Evolutionary conservation across 2,888 invertebrate genomes (phyloP).

Genomic region (Mimas tiliae): DNA sequence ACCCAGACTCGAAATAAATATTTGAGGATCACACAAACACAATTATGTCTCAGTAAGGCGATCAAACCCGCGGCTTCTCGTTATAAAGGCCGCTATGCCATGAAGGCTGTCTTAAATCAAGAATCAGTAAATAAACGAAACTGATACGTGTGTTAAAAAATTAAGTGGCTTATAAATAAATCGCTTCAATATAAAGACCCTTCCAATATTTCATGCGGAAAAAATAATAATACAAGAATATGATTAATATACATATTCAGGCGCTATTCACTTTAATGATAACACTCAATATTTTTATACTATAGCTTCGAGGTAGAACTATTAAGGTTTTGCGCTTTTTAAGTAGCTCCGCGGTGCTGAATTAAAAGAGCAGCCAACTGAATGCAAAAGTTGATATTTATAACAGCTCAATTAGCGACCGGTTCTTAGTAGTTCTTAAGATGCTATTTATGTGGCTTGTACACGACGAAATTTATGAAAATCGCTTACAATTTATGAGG

Average conservation of each 20-base stretch:
- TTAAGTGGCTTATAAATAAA: conserved; percentile 8
- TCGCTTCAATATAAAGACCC: conserved; percentile 2
- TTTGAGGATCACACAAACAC: too few relatives aligned
- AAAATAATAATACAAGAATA: conserved; percentile 10
- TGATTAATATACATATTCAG: conserved; percentile 21
- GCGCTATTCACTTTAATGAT: conserved; percentile 19
- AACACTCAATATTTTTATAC: conserved; percentile 22
- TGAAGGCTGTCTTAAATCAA: too few relatives aligned
- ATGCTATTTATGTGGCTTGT: conserved; percentile 50
- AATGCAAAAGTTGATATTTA: conserved; percentile 54
- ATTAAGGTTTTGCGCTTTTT: conserved; percentile 25
- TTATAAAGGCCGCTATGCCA: too few relatives aligned
- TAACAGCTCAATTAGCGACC: conserved; percentile 64
- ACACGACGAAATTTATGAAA: conserved; percentile 58
- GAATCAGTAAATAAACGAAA: too few relatives aligned
- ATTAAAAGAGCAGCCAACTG: conserved; percentile 46
- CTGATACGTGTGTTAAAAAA: neutral
- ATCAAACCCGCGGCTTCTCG: too few relatives aligned
- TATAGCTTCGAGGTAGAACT: conserved; percentile 16
- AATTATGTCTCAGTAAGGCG: too few relatives aligned
- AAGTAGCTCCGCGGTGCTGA: conserved; percentile 23
- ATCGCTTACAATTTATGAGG: conserved; percentile 56
- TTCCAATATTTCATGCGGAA: conserved; percentile 4
- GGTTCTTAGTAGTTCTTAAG: conserved; percentile 47
- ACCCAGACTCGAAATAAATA: too few relatives aligned